These are phyloP conservation scores for Plotosus lineatus DNA, from an alignment of 2,113 vertebrate species.

Conservation along the genomic window DNA sequence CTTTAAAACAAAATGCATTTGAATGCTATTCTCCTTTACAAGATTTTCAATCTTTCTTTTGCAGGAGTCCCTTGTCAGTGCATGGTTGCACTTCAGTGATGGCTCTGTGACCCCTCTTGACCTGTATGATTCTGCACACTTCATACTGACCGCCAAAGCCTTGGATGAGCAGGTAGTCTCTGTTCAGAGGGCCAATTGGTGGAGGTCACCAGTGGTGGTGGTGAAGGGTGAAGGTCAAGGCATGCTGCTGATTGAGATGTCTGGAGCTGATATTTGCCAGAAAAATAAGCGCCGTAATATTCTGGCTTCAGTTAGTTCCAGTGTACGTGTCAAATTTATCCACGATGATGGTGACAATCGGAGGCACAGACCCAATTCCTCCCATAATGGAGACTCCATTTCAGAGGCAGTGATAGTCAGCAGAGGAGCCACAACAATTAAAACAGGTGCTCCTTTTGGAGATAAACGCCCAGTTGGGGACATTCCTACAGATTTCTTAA, in stretches of 20 bases:
- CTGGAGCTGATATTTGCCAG: constrained; percentile 83
- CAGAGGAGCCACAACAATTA: constrained; percentile 73
- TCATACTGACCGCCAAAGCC: constrained; percentile 80
- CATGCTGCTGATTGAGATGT: constrained; percentile 84
- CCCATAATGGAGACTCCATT: constrained; percentile 71
- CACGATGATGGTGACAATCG: constrained; percentile 76
- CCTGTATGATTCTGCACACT: constrained; percentile 86
- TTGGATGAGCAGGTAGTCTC: constrained; percentile 81
- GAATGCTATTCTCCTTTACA: not conserved
- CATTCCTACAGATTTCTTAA: constrained; percentile 82
- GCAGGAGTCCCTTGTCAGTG: constrained; percentile 90
- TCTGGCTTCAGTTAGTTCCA: constrained; percentile 81
- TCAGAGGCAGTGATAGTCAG: constrained; percentile 74
- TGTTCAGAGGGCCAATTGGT: constrained; percentile 59
- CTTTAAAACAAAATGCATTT: too few species aligned
- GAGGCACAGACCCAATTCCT: constrained; percentile 73
- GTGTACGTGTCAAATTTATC: constrained; percentile 81
- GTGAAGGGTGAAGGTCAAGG: constrained; percentile 91
- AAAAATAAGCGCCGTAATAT: constrained; percentile 81
- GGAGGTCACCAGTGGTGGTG: constrained; percentile 78
- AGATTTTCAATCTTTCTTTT: constrained; percentile 47
- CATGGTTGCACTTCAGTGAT: constrained; percentile 95
- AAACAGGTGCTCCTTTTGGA: constrained; percentile 70
- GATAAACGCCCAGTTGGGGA: constrained; percentile 70
- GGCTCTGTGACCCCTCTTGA: constrained; percentile 88